Evolutionary conservation across 64 coral and sea anemone species (phyloP), one percentile per base, ranked within the genome.

Genomic region (Stylophora pistillata): DNA sequence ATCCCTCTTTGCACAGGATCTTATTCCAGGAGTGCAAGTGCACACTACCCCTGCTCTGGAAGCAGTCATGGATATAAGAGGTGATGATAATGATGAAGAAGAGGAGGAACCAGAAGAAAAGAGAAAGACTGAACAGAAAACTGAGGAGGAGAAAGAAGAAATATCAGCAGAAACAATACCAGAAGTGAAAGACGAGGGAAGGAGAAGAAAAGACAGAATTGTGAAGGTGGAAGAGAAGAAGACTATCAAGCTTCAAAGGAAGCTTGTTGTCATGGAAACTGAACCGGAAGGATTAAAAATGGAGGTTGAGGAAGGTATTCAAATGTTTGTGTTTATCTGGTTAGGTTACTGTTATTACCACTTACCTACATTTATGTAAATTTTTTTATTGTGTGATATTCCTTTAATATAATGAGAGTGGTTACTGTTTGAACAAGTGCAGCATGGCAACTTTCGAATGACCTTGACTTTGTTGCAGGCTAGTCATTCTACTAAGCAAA

Each of bases 21-120:
- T 98, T 4, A 98, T 98, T 62, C 96, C 96, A 61, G 96, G 82
- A 71, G 96, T 98, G 10, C 96, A 98, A 76, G 90, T 98, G 13
- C 93, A 95, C 25, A 90, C 87, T 10, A 99, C 96, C 18, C 93
- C 96, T 56, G 96, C 96, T 0, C 55, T 99, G 71, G 96, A 99
- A 55, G 96, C 96, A n/a, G 78, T 99, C 58, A 99, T 99, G 96
- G 93, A 95, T 55, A 80, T 99, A 72, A 93, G 93, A 27, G 86
- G 90, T 6, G 96, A 98, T 62, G 93, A 98, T 18, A 79, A 92
- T 20, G 95, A 92, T 37, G 92, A 98, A 31, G 92, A 88, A 15
- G 79, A 85, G 23, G 82, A 87, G 34, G 85, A 77, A 23, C 82
- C 89, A 56, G 84, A 77, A 55, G 92, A 94, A 31, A 77, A 84